A percentile compares a stretch with the other conserved stretches of the same genome.
phyloP scores from a whole-genome alignment of 1,140 invertebrate genomes.

The Zaprionus nigranus region DNA sequence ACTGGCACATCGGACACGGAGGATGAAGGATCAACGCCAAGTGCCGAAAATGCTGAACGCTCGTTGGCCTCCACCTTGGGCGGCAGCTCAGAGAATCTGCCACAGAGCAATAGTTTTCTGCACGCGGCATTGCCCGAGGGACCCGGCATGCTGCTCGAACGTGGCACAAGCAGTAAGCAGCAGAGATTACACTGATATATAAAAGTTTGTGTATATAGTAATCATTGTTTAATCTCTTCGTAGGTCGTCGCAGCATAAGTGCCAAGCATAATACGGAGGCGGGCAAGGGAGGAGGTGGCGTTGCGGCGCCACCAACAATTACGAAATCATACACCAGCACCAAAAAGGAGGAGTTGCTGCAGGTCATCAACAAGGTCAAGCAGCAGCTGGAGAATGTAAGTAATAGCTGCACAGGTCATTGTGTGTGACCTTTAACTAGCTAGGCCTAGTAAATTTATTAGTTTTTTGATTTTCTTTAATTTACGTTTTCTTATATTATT shows the following conservation, averaged over 20 bases:
- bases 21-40: slow-evolving; percentile 91
- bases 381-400: slow-evolving; percentile 94
- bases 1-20: slow-evolving; percentile 92
- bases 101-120: slow-evolving; percentile 76
- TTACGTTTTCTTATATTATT: slow-evolving; percentile 29
- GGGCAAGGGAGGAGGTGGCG: slow-evolving; percentile 74
- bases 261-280: slow-evolving; percentile 84
- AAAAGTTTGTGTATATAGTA: not conserved
- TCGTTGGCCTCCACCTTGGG: slow-evolving; percentile 83
- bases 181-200: not conserved
- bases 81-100: slow-evolving; percentile 81
- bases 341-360: slow-evolving; percentile 92
- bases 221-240: not conserved
- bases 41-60: slow-evolving; percentile 90
- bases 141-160: slow-evolving; percentile 73
- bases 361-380: slow-evolving; percentile 94
- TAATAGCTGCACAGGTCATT: slow-evolving; percentile 49
- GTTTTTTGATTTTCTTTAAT: slow-evolving; percentile 21
- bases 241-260: slow-evolving; percentile 84
- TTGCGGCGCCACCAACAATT: slow-evolving; percentile 84
- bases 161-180: slow-evolving; percentile 84
- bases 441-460: not conserved
- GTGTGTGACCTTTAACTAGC: not conserved
- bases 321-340: slow-evolving; percentile 87
- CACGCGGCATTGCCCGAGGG: slow-evolving; percentile 82